Evolutionary conservation across 2,888 invertebrate genomes (phyloP).

Genomic region (Nysson spinosus): DNA sequence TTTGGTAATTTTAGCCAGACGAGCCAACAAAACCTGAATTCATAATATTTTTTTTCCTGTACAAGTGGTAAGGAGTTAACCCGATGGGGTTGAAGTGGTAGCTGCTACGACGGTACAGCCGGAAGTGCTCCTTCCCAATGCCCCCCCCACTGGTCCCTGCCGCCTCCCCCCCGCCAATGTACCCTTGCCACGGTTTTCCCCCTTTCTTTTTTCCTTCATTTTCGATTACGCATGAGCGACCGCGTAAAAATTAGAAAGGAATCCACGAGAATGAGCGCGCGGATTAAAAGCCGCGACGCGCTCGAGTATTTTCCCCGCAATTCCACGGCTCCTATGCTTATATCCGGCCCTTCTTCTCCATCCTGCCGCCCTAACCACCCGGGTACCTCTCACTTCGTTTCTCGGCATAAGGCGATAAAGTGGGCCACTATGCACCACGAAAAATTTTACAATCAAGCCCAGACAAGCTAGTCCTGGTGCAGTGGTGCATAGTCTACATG

Average conservation of each 20-base stretch:
- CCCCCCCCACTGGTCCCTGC: slow-evolving; percentile 33
- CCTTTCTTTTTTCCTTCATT: slow-evolving; percentile 56
- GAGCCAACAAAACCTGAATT: slow-evolving; percentile 46
- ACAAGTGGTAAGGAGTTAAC: slow-evolving; percentile 63
- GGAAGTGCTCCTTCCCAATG: slow-evolving; percentile 56
- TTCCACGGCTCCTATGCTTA: slow-evolving; percentile 57
- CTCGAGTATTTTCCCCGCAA: slow-evolving; percentile 66
- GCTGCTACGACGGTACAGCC: slow-evolving; percentile 52
- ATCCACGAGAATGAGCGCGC: slow-evolving; percentile 66
- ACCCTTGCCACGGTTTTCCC: slow-evolving; percentile 41
- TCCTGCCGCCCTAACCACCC: slow-evolving; percentile 28
- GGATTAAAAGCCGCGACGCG: slow-evolving; percentile 60
- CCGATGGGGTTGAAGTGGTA: slow-evolving; percentile 65
- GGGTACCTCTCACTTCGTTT: slow-evolving; percentile 1
- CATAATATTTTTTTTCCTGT: slow-evolving; percentile 53
- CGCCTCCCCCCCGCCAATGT: slow-evolving; percentile 26
- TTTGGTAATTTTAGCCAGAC: slow-evolving; percentile 39
- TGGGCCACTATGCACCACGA: slow-evolving; percentile 67
- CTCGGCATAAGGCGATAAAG: slow-evolving; percentile 66
- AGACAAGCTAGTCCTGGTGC: slow-evolving; percentile 62
- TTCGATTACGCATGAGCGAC: slow-evolving; percentile 69
- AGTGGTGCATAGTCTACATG: slow-evolving; percentile 57
- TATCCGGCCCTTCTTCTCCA: slow-evolving; percentile 47
- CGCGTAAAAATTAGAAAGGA: slow-evolving; percentile 71
- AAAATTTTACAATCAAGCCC: slow-evolving; percentile 72